phyloP scores from a whole-genome alignment of 2,888 invertebrate species.

The Hyppa rectilinea region DNA sequence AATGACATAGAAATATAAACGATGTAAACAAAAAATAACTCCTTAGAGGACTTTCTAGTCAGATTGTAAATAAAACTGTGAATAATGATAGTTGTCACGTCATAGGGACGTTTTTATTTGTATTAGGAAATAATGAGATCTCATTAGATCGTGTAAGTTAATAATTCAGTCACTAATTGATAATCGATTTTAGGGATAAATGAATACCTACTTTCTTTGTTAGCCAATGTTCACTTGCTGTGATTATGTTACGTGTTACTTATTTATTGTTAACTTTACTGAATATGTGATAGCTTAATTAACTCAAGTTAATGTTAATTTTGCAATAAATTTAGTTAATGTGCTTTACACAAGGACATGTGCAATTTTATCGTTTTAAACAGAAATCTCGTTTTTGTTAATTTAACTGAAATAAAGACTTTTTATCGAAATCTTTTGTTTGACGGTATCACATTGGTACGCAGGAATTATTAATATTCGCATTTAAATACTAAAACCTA shows the following conservation, averaged over 20 bases:
- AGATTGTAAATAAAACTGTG: conserved; percentile 90
- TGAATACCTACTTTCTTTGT: conserved; percentile 86
- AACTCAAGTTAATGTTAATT: conserved; percentile 83
- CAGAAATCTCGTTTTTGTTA: conserved; percentile 74
- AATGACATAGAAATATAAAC: conserved; percentile 80
- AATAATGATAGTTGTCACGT: conserved; percentile 88
- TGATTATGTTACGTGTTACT: conserved; percentile 90
- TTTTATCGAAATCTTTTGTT: conserved; percentile 68
- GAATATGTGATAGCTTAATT: conserved; percentile 87
- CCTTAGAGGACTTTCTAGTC: conserved; percentile 89
- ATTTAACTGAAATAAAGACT: conserved; percentile 69
- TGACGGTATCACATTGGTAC: conserved; percentile 75
- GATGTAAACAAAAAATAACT: conserved; percentile 82
- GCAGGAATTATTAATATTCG: conserved; percentile 84
- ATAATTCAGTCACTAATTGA: conserved; percentile 89
- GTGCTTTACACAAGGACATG: conserved; percentile 75
- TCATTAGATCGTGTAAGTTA: conserved; percentile 90
- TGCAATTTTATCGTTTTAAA: conserved; percentile 73
- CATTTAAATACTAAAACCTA: conserved; percentile 88
- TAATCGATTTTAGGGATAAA: conserved; percentile 88
- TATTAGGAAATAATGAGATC: conserved; percentile 88
- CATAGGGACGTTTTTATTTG: conserved; percentile 87
- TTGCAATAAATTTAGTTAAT: conserved; percentile 83
- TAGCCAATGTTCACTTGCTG: conserved; percentile 90
- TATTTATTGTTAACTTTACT: conserved; percentile 88